Conservation (phyloP, 1,140 invertebrate species). For the Samia ricini region DNA sequence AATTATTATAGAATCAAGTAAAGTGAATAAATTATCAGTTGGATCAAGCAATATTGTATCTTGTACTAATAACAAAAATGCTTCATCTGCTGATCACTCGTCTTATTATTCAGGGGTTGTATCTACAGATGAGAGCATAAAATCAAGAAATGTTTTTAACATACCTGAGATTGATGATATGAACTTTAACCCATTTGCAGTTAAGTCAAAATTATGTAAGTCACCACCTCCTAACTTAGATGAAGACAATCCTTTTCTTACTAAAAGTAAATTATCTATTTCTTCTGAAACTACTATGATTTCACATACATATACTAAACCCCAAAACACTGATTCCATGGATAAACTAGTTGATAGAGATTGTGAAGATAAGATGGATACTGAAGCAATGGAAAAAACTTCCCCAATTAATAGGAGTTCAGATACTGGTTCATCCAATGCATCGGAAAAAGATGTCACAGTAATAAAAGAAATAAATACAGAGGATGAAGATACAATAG, state of each 20-base stretch:
- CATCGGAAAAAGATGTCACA: conserved; percentile 38
- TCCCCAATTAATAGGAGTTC: conserved; percentile 27
- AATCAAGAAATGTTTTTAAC: conserved; percentile 48
- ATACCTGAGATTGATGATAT: conserved; percentile 54
- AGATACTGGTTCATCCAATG: conserved; percentile 41
- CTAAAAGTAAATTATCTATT: conserved; percentile 18
- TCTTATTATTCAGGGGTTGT: conserved; percentile 32
- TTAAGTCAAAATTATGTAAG: conserved; percentile 42
- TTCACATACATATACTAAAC: neutral
- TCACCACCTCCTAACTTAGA: conserved; percentile 26
- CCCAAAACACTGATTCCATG: neutral
- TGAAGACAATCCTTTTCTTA: conserved; percentile 26
- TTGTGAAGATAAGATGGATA: conserved; percentile 24
- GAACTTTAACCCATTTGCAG: conserved; percentile 54
- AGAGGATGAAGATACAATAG: conserved; percentile 71
- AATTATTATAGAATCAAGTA: neutral
- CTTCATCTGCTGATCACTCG: conserved; percentile 39
- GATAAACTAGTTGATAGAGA: neutral
- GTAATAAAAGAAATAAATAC: conserved; percentile 48
- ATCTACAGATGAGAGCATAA: conserved; percentile 31
- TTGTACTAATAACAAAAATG: conserved; percentile 11
- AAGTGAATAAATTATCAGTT: conserved; percentile 11
- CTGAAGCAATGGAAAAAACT: conserved; percentile 31
- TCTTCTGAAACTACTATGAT: conserved; percentile 18
- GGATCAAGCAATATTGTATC: conserved; percentile 3